Conservation (phyloP, 2,113 vertebrate species). For the Rallus limicola region DNA sequence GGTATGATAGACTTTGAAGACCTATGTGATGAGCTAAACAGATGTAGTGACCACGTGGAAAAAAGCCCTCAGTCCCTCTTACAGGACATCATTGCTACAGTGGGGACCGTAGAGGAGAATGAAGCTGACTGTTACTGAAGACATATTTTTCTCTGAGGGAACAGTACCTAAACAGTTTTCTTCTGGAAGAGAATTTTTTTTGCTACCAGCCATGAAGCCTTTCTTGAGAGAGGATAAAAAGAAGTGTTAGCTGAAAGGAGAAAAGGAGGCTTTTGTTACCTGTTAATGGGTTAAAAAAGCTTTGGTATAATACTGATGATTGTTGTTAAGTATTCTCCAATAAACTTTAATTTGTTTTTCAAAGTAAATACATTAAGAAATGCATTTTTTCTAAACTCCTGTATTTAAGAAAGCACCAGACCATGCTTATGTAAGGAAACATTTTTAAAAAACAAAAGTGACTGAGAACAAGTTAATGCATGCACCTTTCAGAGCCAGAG, state of each 20-base stretch:
- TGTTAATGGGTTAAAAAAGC: background rate
- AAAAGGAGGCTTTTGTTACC: background rate
- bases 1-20: constrained; percentile 78
- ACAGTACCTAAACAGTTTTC: background rate
- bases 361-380: background rate
- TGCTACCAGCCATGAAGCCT: background rate
- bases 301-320: background rate
- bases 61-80: constrained; percentile 88
- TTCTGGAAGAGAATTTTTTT: background rate
- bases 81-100: constrained; percentile 86
- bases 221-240: background rate
- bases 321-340: background rate
- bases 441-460: background rate
- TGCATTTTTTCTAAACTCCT: background rate
- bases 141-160: background rate
- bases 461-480: background rate
- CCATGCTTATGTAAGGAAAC: background rate
- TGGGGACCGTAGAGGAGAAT: constrained; percentile 70
- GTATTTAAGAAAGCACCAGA: background rate
- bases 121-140: constrained; percentile 84
- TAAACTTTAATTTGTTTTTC: background rate
- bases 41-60: constrained; percentile 87
- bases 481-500: background rate
- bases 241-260: background rate
- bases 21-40: constrained; percentile 73